Base-by-base conservation (phyloP, 2,888 invertebrate species). In the Drosophila gaucha region DNA sequence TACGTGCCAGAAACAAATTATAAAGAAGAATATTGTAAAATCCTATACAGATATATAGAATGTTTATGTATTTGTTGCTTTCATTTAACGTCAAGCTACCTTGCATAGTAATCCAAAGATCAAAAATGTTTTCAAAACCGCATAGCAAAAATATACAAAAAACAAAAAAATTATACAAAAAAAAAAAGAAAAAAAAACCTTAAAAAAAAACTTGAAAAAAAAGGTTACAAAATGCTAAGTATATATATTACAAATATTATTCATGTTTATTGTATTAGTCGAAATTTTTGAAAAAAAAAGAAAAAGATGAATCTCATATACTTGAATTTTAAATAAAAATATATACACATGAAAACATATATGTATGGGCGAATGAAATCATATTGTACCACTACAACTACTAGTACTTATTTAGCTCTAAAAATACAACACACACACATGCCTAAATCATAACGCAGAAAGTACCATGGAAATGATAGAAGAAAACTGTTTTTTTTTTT, bases 191-290 rank as follows among this genome's bases (percentile, higher is more conserved):
- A 6, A 30, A 28, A 18, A 38, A 14, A 20, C 1, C 10, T 6
- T 26, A 18, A 24, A 24, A 30, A 16, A 49, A 49, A 33, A 33
- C 3, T 1, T 9, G 1, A 9, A 18, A 26, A 35, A 38, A 50
- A 46, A n/a, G 22, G 8, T 50, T 47, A 28, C 28, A 43, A 52
- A 62, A 58, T 33, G 31, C 54, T 58, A 49, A 62, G 52, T 65
- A 63, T 71, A 72, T 65, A 63, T 71, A 72, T 65, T 66, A 66
- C 50, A 74, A 66, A 68, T 80, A 83, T 70, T 86, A 80, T 67
- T 82, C 80, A 78, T 85, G 86, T 82, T 82, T 85, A 72, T 85
- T 75, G 79, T 87, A 78, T 86, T 82, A 86, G 86, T 82, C 47
- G 67, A 82, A 78, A 76, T 65, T 84, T 87, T 80, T 78, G 67